These are phyloP conservation scores for Nymphalis c-album DNA, from an alignment of 2,888 invertebrate species.

Conservation along the genomic window DNA sequence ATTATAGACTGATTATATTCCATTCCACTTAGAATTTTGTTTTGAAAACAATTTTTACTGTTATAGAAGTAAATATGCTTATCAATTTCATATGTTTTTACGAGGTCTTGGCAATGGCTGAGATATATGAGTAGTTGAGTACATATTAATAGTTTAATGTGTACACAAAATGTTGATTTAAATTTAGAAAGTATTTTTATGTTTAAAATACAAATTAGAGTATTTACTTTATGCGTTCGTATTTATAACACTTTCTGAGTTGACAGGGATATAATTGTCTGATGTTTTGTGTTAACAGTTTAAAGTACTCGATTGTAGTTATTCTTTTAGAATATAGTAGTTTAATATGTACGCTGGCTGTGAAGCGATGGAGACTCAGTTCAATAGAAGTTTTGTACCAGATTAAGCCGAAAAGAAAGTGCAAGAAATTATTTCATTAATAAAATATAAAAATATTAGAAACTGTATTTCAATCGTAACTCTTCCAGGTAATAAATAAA, in stretches of 20 bases:
- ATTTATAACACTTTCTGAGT: not conserved
- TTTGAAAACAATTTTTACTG: too few relatives aligned
- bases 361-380: slow-evolving; percentile 58
- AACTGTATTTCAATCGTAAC: slow-evolving; percentile 24
- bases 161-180: too few relatives aligned
- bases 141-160: too few relatives aligned
- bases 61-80: too few relatives aligned
- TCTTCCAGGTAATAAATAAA: slow-evolving; percentile 31
- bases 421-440: slow-evolving; percentile 50
- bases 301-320: slow-evolving; percentile 4
- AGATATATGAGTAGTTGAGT: too few relatives aligned
- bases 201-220: not conserved
- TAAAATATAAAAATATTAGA: slow-evolving; percentile 37
- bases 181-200: not conserved
- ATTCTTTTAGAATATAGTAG: slow-evolving; percentile 12
- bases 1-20: too few relatives aligned
- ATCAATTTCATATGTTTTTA: too few relatives aligned
- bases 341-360: slow-evolving; percentile 55
- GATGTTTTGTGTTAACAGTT: not conserved
- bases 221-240: not conserved
- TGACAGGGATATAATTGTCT: not conserved
- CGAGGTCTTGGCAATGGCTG: too few relatives aligned
- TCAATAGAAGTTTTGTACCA: slow-evolving; percentile 57
- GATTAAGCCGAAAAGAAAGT: slow-evolving; percentile 48
- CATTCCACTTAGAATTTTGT: too few relatives aligned